A percentile compares a stretch with the other conserved stretches of the same genome.
phyloP scores from a whole-genome alignment of 2,797 vertebrate genomes.

The Pantherophis alleghaniensis region DNA sequence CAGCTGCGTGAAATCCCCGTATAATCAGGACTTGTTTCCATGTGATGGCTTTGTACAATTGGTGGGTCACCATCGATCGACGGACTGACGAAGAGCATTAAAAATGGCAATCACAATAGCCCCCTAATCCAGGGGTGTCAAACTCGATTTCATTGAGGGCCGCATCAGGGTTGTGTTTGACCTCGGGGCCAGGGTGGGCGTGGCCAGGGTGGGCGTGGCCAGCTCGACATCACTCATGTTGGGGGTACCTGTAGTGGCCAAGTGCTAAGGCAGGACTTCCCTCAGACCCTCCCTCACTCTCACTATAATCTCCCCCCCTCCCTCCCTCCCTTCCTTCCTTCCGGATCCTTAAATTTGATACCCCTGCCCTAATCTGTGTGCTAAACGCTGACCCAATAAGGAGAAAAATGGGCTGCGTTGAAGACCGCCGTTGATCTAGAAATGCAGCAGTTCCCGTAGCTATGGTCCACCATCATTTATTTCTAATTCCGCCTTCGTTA shows the following conservation, averaged over 20 bases:
- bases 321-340: too few relatives aligned
- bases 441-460: background rate
- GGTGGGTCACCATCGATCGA: background rate
- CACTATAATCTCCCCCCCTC: too few relatives aligned
- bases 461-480: background rate
- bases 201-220: too few relatives aligned
- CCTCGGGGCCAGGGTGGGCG: too few relatives aligned
- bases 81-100: background rate
- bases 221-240: too few relatives aligned
- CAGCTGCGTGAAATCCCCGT: background rate
- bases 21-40: background rate
- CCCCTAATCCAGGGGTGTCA: background rate
- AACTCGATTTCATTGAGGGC: too few relatives aligned
- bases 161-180: too few relatives aligned
- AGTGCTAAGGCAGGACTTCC: too few relatives aligned
- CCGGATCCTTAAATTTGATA: too few relatives aligned
- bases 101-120: background rate
- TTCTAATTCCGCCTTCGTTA: background rate
- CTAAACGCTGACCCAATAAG: background rate
- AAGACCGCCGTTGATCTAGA: background rate
- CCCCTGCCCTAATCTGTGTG: too few relatives aligned
- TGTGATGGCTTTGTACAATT: background rate
- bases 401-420: background rate
- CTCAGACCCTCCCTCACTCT: too few relatives aligned
- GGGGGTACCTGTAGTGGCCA: too few relatives aligned